Evolutionary conservation across 2,113 vertebrate species (phyloP).

Genomic region (Tinamus guttatus): DNA sequence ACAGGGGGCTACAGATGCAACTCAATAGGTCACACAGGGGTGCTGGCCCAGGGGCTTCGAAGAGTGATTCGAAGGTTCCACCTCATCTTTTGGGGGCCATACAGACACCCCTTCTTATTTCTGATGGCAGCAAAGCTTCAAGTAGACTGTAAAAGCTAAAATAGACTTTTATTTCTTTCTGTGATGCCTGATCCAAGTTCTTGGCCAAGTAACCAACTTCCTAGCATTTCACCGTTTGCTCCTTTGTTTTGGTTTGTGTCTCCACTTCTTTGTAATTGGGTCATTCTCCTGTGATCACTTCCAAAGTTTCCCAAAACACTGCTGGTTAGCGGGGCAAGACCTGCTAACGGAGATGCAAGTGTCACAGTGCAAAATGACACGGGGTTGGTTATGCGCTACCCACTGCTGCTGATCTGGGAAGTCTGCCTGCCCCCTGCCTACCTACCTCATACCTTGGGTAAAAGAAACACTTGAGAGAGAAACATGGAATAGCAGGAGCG

Average conservation of each 20-base stretch:
- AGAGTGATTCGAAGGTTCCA: neutral
- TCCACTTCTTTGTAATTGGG: neutral
- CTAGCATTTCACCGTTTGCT: neutral
- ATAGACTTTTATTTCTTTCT: neutral
- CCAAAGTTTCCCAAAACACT: neutral
- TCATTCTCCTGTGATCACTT: neutral
- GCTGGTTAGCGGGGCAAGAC: neutral
- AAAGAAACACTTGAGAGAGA: slow-evolving; percentile 31
- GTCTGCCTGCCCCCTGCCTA: neutral
- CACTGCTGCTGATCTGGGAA: neutral
- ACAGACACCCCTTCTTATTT: accelerated
- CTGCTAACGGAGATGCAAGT: neutral
- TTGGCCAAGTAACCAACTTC: neutral
- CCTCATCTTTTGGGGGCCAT: neutral
- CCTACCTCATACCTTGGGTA: neutral
- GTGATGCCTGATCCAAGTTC: neutral
- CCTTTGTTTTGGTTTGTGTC: neutral
- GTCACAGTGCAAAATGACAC: neutral
- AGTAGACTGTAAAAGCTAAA: neutral
- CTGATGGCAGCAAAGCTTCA: neutral
- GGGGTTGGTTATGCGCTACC: neutral
- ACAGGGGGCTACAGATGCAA: neutral
- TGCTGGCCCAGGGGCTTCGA: neutral
- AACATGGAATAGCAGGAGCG: slow-evolving; percentile 1
- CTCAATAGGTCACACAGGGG: neutral